Conservation (phyloP, 2,113 vertebrate species). For the Apodemus speciosus region DNA sequence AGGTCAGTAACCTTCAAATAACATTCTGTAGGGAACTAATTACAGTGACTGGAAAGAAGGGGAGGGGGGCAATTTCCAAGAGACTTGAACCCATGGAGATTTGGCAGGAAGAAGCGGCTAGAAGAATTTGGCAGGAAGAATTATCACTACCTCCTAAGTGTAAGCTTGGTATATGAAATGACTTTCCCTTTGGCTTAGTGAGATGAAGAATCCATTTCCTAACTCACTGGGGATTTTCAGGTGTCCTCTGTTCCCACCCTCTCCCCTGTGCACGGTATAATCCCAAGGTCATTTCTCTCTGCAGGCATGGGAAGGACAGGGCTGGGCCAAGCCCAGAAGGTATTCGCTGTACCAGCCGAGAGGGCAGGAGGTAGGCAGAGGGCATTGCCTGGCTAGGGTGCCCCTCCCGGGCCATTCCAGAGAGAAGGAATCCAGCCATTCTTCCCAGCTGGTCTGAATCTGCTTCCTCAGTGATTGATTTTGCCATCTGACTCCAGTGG, state of each 20-base stretch:
- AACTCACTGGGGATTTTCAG: constrained; percentile 5
- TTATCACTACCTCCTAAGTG: not conserved
- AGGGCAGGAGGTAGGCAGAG: not conserved
- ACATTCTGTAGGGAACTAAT: not conserved
- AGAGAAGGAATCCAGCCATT: constrained; percentile 41
- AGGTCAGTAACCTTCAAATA: constrained; percentile 19
- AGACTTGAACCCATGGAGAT: not conserved
- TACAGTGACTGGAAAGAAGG: constrained; percentile 20
- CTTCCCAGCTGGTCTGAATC: constrained; percentile 67
- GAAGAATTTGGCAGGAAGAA: constrained; percentile 25
- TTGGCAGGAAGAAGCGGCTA: constrained; percentile 40
- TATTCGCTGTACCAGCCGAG: not conserved
- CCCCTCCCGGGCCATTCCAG: constrained; percentile 27
- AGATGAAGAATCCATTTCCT: not conserved
- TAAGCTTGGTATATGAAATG: not conserved
- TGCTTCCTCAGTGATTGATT: constrained; percentile 48
- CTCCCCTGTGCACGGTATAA: not conserved
- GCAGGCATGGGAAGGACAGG: constrained; percentile 9
- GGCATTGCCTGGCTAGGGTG: not conserved
- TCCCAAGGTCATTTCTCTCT: not conserved
- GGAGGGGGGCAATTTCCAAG: not conserved
- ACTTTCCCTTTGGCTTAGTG: not conserved
- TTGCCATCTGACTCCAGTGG: constrained; percentile 59
- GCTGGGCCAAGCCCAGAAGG: not conserved
- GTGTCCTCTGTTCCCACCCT: not conserved